A percentile compares a stretch with the other conserved stretches of the same genome.
Conservation (phyloP, 2,888 invertebrate species). For the Empis stercorea region DNA sequence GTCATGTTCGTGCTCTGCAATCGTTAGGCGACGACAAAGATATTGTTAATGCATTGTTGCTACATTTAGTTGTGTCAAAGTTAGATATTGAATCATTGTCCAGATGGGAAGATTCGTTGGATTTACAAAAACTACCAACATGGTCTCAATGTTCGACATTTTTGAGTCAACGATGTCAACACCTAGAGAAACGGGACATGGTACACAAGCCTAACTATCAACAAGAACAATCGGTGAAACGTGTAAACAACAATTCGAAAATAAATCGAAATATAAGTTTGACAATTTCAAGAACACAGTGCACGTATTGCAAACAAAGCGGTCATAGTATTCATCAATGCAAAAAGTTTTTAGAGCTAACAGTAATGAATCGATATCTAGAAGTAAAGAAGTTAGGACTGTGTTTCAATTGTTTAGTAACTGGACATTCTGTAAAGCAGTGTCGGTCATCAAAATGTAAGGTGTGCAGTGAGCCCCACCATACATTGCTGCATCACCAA, state of each 20-base stretch:
- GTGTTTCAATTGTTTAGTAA: neutral
- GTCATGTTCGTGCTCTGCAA: slow-evolving; percentile 7
- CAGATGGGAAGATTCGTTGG: slow-evolving; percentile 10
- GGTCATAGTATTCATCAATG: neutral
- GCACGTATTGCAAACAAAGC: neutral
- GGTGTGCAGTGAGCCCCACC: neutral
- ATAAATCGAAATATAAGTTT: neutral
- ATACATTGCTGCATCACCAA: neutral
- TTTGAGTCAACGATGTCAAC: slow-evolving; percentile 7
- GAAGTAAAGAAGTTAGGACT: neutral
- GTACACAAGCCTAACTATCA: neutral
- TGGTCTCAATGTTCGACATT: slow-evolving; percentile 8
- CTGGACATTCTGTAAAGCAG: neutral
- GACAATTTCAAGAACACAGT: neutral
- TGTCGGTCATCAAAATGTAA: neutral
- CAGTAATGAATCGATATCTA: neutral
- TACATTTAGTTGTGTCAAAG: slow-evolving; percentile 7
- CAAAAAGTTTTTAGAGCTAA: too few relatives aligned
- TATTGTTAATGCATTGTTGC: slow-evolving; percentile 7
- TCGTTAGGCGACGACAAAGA: slow-evolving; percentile 7
- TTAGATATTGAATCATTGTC: slow-evolving; percentile 7
- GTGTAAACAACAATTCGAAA: neutral
- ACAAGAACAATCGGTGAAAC: neutral
- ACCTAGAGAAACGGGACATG: neutral
- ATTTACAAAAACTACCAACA: slow-evolving; percentile 8